Percentiles rank a stretch among this genome's conserved stretches.
Evolutionary conservation across 2,888 invertebrate genomes (phyloP).

Genomic region (Amiota communis): DNA sequence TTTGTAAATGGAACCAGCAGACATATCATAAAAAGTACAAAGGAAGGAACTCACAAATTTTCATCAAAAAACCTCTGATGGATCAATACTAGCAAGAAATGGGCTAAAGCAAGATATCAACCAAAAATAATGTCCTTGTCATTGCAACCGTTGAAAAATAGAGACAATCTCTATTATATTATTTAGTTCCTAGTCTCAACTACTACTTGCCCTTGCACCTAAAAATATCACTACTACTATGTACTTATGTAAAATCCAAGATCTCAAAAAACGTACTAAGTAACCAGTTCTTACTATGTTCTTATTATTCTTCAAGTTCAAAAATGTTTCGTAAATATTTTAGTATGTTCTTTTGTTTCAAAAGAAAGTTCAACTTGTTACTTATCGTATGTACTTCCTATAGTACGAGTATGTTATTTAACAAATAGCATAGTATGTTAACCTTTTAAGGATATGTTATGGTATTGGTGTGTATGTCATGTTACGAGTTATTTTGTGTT

Average conservation of each 20-base stretch:
- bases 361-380: too few species aligned
- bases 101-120: constrained; percentile 15
- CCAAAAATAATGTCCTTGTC: constrained; percentile 14
- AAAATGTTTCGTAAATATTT: constrained; percentile 24
- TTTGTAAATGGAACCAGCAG: too few species aligned
- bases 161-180: background rate
- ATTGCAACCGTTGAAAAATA: constrained; percentile 1
- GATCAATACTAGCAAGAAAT: too few species aligned
- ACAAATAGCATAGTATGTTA: too few species aligned
- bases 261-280: constrained; percentile 12
- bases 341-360: background rate
- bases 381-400: too few species aligned
- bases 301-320: constrained; percentile 11
- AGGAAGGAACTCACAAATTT: too few species aligned
- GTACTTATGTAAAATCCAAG: background rate
- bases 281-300: background rate
- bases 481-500: background rate
- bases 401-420: too few species aligned
- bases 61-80: too few species aligned
- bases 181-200: background rate
- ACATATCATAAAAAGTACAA: too few species aligned
- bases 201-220: background rate
- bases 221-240: background rate
- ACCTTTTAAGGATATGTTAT: too few species aligned
- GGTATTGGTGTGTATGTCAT: background rate